A percentile compares a stretch with the other conserved stretches of the same genome.
These are phyloP conservation scores for Lemur catta DNA, from an alignment of 2,797 vertebrate species.

Conservation along the genomic window DNA sequence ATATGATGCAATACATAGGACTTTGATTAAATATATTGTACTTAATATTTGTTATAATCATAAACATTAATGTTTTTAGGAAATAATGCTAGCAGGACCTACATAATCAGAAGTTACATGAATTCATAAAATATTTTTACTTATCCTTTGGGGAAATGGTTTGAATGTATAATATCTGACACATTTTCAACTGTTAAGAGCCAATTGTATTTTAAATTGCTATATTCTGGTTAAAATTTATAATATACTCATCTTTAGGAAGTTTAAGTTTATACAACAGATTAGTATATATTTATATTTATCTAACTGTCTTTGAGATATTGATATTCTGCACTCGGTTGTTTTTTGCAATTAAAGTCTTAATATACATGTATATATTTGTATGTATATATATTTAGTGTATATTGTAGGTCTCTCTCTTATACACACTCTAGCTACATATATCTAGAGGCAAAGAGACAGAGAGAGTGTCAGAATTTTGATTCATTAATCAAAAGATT, in stretches of 20 bases:
- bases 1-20: neutral
- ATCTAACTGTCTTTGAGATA: neutral
- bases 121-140: neutral
- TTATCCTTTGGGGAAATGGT: neutral
- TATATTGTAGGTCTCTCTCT: neutral
- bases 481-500: neutral
- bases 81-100: neutral
- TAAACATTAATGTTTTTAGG: neutral
- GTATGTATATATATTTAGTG: neutral
- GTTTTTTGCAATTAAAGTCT: neutral
- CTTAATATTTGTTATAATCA: neutral
- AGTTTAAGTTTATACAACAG: neutral
- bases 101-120: neutral
- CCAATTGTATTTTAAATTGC: neutral
- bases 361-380: neutral
- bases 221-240: neutral
- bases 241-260: neutral
- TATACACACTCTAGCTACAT: neutral
- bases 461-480: neutral
- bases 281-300: neutral
- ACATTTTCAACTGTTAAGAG: neutral
- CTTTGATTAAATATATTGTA: neutral
- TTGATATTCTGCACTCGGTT: neutral
- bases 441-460: neutral
- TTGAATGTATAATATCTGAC: neutral